Conservation (phyloP, 2,113 vertebrate genomes). For the Seriola quinqueradiata region DNA sequence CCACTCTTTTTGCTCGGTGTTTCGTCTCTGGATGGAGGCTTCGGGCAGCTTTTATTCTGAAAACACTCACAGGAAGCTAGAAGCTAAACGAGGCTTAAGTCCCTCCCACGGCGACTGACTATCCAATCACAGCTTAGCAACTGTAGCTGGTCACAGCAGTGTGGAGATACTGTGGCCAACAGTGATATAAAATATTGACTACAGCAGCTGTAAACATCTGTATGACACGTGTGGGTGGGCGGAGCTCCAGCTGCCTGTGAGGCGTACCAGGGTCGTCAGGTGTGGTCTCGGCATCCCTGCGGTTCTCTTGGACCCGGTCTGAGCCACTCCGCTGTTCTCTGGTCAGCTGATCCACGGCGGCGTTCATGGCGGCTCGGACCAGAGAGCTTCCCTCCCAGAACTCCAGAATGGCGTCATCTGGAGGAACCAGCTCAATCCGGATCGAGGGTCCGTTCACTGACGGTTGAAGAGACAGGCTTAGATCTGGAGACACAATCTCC, state of each 20-base stretch:
- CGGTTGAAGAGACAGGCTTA: neutral
- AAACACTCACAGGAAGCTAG: too few relatives aligned
- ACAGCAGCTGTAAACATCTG: too few relatives aligned
- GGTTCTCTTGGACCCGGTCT: neutral
- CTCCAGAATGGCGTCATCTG: neutral
- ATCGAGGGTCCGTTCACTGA: neutral
- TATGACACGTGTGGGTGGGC: neutral
- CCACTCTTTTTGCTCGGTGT: neutral
- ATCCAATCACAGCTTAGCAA: neutral
- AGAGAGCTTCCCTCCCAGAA: conserved; percentile 5
- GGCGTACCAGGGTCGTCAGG: too few relatives aligned
- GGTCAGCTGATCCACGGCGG: conserved; percentile 68
- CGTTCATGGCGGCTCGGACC: conserved; percentile 64
- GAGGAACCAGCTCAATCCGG: conserved; percentile 39
- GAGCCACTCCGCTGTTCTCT: conserved; percentile 50
- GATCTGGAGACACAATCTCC: neutral
- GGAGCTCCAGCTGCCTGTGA: neutral
- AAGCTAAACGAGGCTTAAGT: neutral
- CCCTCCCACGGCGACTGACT: too few relatives aligned
- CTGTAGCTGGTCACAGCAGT: neutral
- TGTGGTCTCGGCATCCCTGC: too few relatives aligned
- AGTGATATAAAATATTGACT: too few relatives aligned
- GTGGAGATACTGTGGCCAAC: too few relatives aligned
- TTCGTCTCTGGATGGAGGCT: too few relatives aligned
- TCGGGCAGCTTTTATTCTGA: neutral